Conservation (phyloP, 2,113 vertebrate species). For the Pogonocichla stellata region DNA sequence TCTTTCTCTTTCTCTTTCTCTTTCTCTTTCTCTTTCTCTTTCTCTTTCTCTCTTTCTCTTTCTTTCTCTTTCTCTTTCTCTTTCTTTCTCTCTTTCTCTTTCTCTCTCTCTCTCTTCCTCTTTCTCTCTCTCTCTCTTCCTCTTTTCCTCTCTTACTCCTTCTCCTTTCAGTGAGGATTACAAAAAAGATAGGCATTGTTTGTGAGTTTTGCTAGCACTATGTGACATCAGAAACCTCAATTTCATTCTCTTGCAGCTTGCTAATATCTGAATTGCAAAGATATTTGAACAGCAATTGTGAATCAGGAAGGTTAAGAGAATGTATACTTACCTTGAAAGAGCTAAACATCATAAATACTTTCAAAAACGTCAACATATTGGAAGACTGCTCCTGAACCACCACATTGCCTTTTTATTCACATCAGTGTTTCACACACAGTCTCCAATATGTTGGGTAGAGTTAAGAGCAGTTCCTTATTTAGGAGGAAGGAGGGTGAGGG, state of each 20-base stretch:
- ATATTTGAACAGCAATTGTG: background rate
- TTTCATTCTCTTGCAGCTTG: background rate
- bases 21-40: too few species aligned
- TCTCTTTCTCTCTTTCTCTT: too few species aligned
- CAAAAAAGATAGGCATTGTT: background rate
- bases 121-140: too few species aligned
- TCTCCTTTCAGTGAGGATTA: background rate
- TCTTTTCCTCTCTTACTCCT: fast-evolving
- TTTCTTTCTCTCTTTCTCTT: too few species aligned
- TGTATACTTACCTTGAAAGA: background rate
- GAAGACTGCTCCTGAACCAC: background rate
- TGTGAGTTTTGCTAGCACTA: background rate
- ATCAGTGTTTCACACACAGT: background rate
- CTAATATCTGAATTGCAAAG: background rate
- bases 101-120: too few species aligned
- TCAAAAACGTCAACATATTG: background rate
- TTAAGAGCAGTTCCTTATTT: background rate
- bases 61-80: fast-evolving
- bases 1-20: fast-evolving
- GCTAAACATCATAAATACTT: background rate
- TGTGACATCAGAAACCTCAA: background rate
- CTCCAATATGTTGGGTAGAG: background rate
- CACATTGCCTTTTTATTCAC: background rate
- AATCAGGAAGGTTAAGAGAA: background rate
- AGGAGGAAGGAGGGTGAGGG: fast-evolving